Percentiles rank a stretch among this genome's conserved stretches.
Evolutionary conservation across 2,113 vertebrate species (phyloP).

Genomic region (Pygoscelis adeliae): DNA sequence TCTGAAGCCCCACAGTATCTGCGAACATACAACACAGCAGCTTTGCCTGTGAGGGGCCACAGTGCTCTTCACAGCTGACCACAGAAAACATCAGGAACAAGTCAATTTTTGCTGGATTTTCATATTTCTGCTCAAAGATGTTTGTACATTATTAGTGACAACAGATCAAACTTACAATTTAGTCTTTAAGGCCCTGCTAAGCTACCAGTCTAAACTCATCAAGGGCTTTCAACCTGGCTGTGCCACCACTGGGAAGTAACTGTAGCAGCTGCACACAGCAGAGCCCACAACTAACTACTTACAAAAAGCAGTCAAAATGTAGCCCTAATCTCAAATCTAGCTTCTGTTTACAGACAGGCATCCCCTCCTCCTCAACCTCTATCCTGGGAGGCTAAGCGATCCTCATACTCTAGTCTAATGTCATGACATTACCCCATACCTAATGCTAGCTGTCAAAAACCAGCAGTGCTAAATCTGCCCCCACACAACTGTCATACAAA

Average conservation of each 20-base stretch:
- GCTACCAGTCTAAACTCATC: background rate
- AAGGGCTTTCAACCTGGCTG: background rate
- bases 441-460: background rate
- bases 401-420: background rate
- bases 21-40: background rate
- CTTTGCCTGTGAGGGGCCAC: background rate
- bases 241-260: background rate
- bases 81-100: background rate
- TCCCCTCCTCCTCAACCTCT: background rate
- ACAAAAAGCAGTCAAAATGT: background rate
- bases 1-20: background rate
- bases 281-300: background rate
- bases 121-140: background rate
- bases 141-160: background rate
- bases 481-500: background rate
- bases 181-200: background rate
- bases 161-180: background rate
- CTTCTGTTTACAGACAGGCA: background rate
- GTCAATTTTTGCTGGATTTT: background rate
- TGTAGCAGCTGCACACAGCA: background rate
- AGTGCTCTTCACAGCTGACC: background rate
- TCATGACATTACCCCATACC: background rate
- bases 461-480: background rate
- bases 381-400: background rate
- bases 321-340: background rate